Base-by-base conservation (phyloP, 2,797 vertebrate genomes). In the Muscicapa comitata region DNA sequence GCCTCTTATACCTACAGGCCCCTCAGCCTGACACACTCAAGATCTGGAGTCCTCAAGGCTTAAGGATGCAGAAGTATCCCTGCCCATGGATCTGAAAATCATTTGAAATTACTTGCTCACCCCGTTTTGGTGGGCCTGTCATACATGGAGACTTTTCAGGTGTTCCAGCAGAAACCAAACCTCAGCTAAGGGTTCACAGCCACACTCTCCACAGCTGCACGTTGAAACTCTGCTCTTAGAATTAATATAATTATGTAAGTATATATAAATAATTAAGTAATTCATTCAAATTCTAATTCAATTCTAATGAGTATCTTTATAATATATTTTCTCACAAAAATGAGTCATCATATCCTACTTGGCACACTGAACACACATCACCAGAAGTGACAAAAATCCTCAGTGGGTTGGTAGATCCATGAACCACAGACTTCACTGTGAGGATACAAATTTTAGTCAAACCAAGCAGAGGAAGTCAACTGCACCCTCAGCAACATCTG, bases 101-200 rank as follows among this genome's bases (percentile, higher is more conserved):
- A 47, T 20, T 9, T 8, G 6, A 53, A 91, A 42, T 9, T 7
- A 37, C 29, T 20, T 9, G 7, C n/a, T 78, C 48, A 45, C 10
- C 9, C 10, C 1, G 2, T 9, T 33, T 15, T 24, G 20, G n/a
- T 31, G 8, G 40, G 4, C 5, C 7, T 73, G 62, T 66, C 2
- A 2, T 1, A 76, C 21, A 12, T 0, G 2, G 38, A 48, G 24
- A 18, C 19, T 50, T 77, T 43, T 63, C 45, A 17, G n/a, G 7
- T 7, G 8, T 7, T 17, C 28, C 28, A 62, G 33, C 29, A 70
- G 35, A 35, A 72, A 28, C 28, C 47, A 10, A 47, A 82, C 10
- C 28, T 90, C 42, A 63, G 23, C 33, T 26, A 29, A 47, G 18
- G 28, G 12, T 29, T 61, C 29, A 25, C 5, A 77, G 42, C 9